Base-by-base conservation (phyloP, 1,140 invertebrate genomes). In the Musca vetustissima region DNA sequence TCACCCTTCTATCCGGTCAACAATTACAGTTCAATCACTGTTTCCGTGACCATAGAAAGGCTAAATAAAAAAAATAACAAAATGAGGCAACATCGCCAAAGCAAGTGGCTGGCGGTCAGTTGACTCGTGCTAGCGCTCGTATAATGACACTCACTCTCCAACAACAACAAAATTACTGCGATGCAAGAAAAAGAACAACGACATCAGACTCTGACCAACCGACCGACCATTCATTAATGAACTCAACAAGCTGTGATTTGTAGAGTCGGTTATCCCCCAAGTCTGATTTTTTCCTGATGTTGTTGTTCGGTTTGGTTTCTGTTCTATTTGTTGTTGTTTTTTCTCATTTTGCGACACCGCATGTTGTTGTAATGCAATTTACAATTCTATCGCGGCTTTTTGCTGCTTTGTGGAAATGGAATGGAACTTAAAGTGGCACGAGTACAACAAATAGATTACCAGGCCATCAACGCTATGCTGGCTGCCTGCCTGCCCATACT, bases 11-110 rank as follows among this genome's bases (percentile, higher is more conserved):
- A 19, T 17, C n/a, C 22, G 8, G 6, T 19, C 57, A 61, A 43
- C 36, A 43, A 43, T 61, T 61, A 36, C 32, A 36, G 57, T 61
- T 61, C 57, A 61, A 61, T 61, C 57, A 36, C 13, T n/a, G 36
- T 43, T 43, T 21, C 49, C 17, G 48, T 15, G 15, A 49, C 15
- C 49, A 9, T 52, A 52, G 48, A 6, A 15, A 49, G 15, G 49
- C n/a, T 19, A 17, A 19, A 15, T 2, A 52, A 52, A 52, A 59
- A 28, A 59, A 59, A 59, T 17, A 43, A 61, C 32, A 28, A 25
- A 57, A 57, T 28, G 17, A 15, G 53, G 24, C 53, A 61, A 61
- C 28, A 13, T 43, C 19, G 36, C 4, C 57, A 61, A 36, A 21
- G 57, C 32, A 61, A 61, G 57, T 61, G 57, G 57, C 43, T n/a